Evolutionary conservation across 2,113 vertebrate genomes (phyloP).

Genomic region (Dromas ardeola): DNA sequence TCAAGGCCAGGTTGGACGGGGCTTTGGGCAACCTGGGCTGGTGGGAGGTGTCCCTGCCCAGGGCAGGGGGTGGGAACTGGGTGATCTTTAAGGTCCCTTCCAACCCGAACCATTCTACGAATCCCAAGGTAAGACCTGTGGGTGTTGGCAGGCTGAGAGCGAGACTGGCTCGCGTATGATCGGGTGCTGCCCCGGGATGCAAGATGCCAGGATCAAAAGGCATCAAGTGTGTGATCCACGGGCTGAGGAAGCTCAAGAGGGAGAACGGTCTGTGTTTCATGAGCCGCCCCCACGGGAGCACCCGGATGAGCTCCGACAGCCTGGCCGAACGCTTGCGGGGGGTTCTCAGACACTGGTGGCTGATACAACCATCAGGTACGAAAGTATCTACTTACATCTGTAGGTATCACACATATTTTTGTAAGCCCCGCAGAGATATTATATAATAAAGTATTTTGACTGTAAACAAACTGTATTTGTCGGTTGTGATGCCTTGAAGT

Average conservation of each 20-base stretch:
- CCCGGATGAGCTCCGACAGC: fast-evolving
- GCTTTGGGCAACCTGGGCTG: too few species aligned
- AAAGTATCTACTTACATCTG: not conserved
- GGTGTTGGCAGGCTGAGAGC: not conserved
- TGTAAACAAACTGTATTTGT: not conserved
- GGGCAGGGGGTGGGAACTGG: too few species aligned
- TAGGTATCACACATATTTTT: not conserved
- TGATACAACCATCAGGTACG: not conserved
- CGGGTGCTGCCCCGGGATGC: not conserved
- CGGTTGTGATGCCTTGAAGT: not conserved
- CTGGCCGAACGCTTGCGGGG: not conserved
- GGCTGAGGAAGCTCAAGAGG: not conserved
- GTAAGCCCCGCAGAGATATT: not conserved
- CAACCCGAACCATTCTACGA: too few species aligned
- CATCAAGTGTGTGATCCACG: not conserved
- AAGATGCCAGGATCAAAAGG: not conserved
- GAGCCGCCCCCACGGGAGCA: not conserved
- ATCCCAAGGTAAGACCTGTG: too few species aligned
- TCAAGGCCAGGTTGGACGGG: too few species aligned
- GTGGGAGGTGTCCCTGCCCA: too few species aligned
- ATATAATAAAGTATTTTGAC: not conserved
- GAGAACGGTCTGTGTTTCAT: not conserved
- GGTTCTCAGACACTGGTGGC: not conserved
- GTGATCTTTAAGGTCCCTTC: too few species aligned
- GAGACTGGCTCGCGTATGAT: not conserved